Base-by-base conservation (phyloP, 2,113 vertebrate species). In the Ailuropoda melanoleuca region DNA sequence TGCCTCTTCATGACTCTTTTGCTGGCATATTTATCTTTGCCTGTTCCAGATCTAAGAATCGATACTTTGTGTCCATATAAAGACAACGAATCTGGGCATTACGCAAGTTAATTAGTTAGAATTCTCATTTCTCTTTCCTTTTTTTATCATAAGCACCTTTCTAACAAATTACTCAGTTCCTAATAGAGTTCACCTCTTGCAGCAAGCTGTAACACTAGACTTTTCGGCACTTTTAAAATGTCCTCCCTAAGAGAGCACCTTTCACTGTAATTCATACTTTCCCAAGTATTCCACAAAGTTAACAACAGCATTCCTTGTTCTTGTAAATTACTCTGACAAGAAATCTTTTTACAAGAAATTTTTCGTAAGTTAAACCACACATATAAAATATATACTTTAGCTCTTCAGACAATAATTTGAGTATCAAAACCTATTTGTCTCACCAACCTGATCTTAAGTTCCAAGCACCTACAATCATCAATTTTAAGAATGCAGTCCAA, bases 391-490 rank as follows among this genome's bases (percentile, higher is more conserved):
- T 21, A 56, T 13, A 55, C 12, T 50, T 64, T 15, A 95, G 43
- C 8, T 86, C 72, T 85, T 91, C 53, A 56, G 13, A 66, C 90
- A 84, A 58, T 70, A 93, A 84, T 29, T 46, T 95, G 85, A 94
- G 60, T 80, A 97, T 46, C 24, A 86, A 94, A 64, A 82, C 64
- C 48, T 66, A 81, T 58, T 77, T 96, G 48, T 78, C 80, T 75
- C 21, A 92, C 17, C 31, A 66, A 62, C 13, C 62, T 97, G 39
- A 50, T 78, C 50, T 60, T 85, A 60, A 72, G 39, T 72, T 88
- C 68, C 26, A 48, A 77, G 26, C n/a, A 62, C 21, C 26, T 24
- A 68, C 10, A 43, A 64, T 74, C 18, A 74, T 66, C 37, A 90
- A 53, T 58, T 70, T 48, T 62, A 85, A 80, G 50, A 75, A 29